Percentiles rank a stretch among this genome's conserved stretches.
phyloP scores from a whole-genome alignment of 2,113 vertebrate species.

The Megaleporinus macrocephalus region DNA sequence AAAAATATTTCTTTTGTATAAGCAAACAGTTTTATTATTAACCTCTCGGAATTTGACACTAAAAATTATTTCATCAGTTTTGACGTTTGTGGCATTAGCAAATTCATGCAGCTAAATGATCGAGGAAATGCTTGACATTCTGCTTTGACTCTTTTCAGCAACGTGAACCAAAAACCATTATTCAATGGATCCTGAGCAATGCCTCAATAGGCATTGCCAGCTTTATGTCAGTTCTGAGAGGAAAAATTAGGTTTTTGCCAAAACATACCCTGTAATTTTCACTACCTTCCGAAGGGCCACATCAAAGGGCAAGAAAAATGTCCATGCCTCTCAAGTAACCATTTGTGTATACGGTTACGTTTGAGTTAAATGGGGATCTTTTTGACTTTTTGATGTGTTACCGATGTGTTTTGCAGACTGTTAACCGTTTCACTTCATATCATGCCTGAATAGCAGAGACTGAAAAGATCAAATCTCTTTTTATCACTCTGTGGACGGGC shows the following conservation, averaged over 20 bases:
- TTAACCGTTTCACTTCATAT: slow-evolving; percentile 54
- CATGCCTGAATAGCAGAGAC: slow-evolving; percentile 21
- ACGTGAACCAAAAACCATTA: slow-evolving; percentile 56
- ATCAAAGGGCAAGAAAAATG: slow-evolving; percentile 69
- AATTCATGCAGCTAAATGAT: slow-evolving; percentile 49
- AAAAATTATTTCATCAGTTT: slow-evolving; percentile 46
- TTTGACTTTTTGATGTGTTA: slow-evolving; percentile 59
- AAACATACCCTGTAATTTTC: slow-evolving; percentile 75
- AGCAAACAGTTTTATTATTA: slow-evolving; percentile 30
- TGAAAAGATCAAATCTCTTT: slow-evolving; percentile 11
- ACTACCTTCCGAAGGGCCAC: slow-evolving; percentile 75
- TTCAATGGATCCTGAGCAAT: slow-evolving; percentile 51
- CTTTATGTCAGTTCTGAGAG: slow-evolving; percentile 70
- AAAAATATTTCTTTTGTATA: slow-evolving; percentile 11
- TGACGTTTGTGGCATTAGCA: slow-evolving; percentile 46
- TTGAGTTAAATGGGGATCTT: slow-evolving; percentile 66
- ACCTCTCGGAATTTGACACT: slow-evolving; percentile 19
- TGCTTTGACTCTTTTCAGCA: slow-evolving; percentile 50
- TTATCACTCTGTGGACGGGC: not conserved
- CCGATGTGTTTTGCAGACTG: slow-evolving; percentile 63
- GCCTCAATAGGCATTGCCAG: slow-evolving; percentile 62
- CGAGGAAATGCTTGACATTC: slow-evolving; percentile 59
- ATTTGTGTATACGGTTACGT: slow-evolving; percentile 65
- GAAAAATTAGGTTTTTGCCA: slow-evolving; percentile 66
- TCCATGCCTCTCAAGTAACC: slow-evolving; percentile 69